Evolutionary conservation across 2,888 invertebrate species (phyloP).

Genomic region (Chrysolina haemoptera): DNA sequence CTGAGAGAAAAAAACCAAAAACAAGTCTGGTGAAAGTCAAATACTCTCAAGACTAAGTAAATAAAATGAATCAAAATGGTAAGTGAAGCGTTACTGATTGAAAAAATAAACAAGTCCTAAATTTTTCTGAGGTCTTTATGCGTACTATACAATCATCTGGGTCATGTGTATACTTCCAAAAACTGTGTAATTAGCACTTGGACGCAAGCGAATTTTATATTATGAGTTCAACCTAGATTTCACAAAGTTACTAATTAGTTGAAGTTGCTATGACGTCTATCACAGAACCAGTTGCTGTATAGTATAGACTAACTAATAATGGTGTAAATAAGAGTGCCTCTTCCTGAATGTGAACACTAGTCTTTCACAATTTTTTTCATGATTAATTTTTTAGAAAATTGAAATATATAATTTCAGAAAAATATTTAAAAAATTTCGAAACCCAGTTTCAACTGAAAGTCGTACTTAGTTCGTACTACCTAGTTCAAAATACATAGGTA

Average conservation of each 20-base stretch:
- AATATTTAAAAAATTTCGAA: too few relatives aligned
- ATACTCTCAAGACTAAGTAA: not conserved
- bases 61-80: not conserved
- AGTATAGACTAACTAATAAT: too few relatives aligned
- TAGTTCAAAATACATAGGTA: too few relatives aligned
- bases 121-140: not conserved
- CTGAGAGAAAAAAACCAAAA: not conserved
- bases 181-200: conserved; percentile 14
- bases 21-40: not conserved
- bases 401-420: too few relatives aligned
- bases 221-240: conserved; percentile 14
- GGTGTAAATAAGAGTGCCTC: too few relatives aligned
- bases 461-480: too few relatives aligned
- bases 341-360: too few relatives aligned
- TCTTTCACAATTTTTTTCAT: too few relatives aligned
- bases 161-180: conserved; percentile 4
- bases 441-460: too few relatives aligned
- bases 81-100: not conserved
- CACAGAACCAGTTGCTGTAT: not conserved
- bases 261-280: not conserved
- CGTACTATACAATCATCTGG: conserved; percentile 2
- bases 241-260: conserved; percentile 2
- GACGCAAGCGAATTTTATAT: not conserved
- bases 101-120: not conserved
- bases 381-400: too few relatives aligned